Evolutionary conservation across 2,888 invertebrate genomes (phyloP), one percentile per base, ranked within the genome.

Genomic region (Acronicta alni): DNA sequence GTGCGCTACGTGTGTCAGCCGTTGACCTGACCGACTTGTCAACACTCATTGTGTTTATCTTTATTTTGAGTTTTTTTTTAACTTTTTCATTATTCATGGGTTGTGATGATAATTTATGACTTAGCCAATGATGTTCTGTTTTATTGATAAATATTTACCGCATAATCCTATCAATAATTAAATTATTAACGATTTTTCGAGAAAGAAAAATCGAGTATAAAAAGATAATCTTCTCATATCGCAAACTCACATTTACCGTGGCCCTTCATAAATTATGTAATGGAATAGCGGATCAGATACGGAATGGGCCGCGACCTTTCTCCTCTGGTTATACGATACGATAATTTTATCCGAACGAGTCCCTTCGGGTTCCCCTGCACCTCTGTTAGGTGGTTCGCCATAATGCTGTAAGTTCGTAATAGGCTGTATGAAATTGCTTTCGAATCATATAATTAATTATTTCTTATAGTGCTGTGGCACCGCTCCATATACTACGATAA

Each of bases 261-360:
- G 32, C n/a, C 35, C 60, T 77, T 69, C 63, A 85, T 88, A 83
- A 86, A 88, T 88, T 87, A 87, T 87, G 80, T 83, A 86, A 86
- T 76, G 68, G 72, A 71, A 70, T 70, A 80, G 75, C 47, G 70
- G 80, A 83, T 85, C 83, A 80, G 84, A 84, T 82, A 85, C 66
- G 78, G 72, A 68, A 69, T 73, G 67, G 80, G 67, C 72, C 71
- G 72, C 75, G 74, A 70, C 69, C 75, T 78, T 80, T 80, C 74
- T 80, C 20, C 67, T 80, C 80, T 67, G 72, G 75, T 83, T 81
- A 80, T 77, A 69, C 58, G 77, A 80, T 77, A 69, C 58, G 77
- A 77, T 75, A 73, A 69, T 72, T 79, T 82, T 77, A 81, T 77
- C 79, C 78, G 74, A 67, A 65, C 71, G 65, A 57, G 57, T 75